Evolutionary conservation across 2,888 invertebrate genomes (phyloP).

Genomic region (Metallyticus violacea): DNA sequence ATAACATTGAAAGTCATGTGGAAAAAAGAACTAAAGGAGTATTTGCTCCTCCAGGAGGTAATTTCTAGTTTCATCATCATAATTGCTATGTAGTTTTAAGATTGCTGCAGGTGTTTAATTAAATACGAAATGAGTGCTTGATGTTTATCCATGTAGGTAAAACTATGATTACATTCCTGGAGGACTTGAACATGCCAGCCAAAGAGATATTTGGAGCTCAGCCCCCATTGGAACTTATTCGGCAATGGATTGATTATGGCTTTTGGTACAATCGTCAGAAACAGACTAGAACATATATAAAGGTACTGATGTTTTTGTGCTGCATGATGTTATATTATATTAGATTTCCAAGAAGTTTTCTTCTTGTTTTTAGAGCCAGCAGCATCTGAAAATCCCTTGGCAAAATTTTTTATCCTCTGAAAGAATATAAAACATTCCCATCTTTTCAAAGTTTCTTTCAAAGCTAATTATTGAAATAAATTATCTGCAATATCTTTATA

Average conservation of each 20-base stretch:
- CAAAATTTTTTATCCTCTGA: no score
- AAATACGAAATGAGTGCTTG: background rate
- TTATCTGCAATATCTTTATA: no score
- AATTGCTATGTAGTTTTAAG: no score
- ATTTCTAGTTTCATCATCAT: constrained; percentile 32
- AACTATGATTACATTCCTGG: constrained; percentile 81
- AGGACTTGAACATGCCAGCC: constrained; percentile 91
- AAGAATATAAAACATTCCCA: no score
- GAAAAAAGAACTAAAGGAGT: constrained; percentile 86
- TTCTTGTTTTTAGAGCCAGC: no score
- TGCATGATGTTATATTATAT: no score
- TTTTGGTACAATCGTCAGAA: constrained; percentile 85
- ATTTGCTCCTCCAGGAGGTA: constrained; percentile 73
- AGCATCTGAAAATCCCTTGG: no score
- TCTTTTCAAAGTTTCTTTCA: no score
- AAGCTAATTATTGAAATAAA: no score
- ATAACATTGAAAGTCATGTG: constrained; percentile 78
- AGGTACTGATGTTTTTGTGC: no score
- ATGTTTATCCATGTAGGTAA: constrained; percentile 50
- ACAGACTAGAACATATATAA: constrained; percentile 69
- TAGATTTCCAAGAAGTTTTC: no score
- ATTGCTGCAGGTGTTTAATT: background rate
- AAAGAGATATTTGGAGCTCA: constrained; percentile 86
- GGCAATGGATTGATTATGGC: constrained; percentile 84
- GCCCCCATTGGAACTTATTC: constrained; percentile 79